Base-by-base conservation (phyloP, 2,797 vertebrate species). In the Microctenopoma steveboyesi region DNA sequence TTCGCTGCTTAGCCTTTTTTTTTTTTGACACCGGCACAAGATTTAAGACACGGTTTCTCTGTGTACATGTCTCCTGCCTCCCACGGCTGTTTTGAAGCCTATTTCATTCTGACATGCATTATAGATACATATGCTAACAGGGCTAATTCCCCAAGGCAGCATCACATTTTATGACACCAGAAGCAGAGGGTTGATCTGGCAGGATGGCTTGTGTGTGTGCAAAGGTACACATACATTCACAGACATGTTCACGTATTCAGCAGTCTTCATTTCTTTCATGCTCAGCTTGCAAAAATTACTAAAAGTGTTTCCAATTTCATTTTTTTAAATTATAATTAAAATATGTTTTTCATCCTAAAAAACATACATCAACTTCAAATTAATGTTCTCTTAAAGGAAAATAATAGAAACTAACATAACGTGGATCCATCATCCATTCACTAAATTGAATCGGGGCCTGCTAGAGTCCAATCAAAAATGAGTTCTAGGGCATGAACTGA, bases 71-170 rank as follows among this genome's bases (percentile, higher is more conserved):
- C 80, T 85, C 50, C 72, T 72, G 69, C 71, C 82, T 85, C 64
- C 76, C 42, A 27, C 74, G 4, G 28, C 69, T 82, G 81, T 87
- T 86, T 85, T 83, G 76, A 89, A 80, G 65, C 59, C 55, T 53
- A 67, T 86, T 84, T 83, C 81, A 42, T 42, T 68, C 70, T 90
- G 90, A 88, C 89, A 91, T 78, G 85, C 80, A 61, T 83, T 89
- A 87, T 69, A 85, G 81, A 87, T 88, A 88, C 87, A 87, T 82
- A 89, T 79, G 86, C 86, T 87, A 90, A 90, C 86, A 84, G 55
- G 76, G 65, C 70, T 91, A 89, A 92, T 91, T 91, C 88, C 86
- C 74, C 15, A 16, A 76, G 79, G 81, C 73, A 76, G 82, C 64
- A 74, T 89, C 80, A 71, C 74, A 67, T 87, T 86, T 88, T 72